Evolutionary conservation across 53 echinoderm and acorn worm genomes (phyloP), one percentile per base, ranked within the genome.

Genomic region (Arbacia lixula): DNA sequence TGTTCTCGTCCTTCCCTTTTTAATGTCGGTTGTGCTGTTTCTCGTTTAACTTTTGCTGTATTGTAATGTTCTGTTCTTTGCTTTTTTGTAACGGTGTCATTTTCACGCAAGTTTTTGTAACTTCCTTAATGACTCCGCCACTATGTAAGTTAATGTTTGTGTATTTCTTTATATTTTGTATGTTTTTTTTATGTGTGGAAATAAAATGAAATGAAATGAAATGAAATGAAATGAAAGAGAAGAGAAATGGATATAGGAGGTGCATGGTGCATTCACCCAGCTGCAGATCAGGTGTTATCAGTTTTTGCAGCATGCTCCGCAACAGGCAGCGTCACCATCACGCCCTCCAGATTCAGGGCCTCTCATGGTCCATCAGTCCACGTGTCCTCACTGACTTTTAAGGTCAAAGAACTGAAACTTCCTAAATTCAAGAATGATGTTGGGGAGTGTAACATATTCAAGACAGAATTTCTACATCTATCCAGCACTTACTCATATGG

Each of bases 221-320:
- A 68, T 30, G 68, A 84, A 32, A 50, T 27, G 31, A 69, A 36
- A 52, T 53, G 53, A 73, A 30, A 53, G 32, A 0, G 74, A 73
- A 53, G 74, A 73, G 42, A 21, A 53, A 30, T 73, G 74, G 53
- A 73, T 73, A 53, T 31, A 73, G 4, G 74, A 73, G 24, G 74
- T 73, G 28, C 52, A 53, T 22, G 6, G 5, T 24, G 52, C 49
- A 38, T 52, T 73, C 53, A 73, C 31, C 12, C 11, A 25, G 53
- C 33, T 51, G 2, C 25, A 71, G 33, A 73, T 73, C 16, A 51
- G 31, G 5, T 51, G 19, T 37, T 29, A 73, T 10, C 73, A 73
- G 73, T 52, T 22, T 12, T 25, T 28, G 33, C 51, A 73, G 40
- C 69, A 39, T 39, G 43, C 29, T 24, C 30, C 21, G 12, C 33